Conservation (phyloP, 2,888 invertebrate species). For the Strigamia crassipes region DNA sequence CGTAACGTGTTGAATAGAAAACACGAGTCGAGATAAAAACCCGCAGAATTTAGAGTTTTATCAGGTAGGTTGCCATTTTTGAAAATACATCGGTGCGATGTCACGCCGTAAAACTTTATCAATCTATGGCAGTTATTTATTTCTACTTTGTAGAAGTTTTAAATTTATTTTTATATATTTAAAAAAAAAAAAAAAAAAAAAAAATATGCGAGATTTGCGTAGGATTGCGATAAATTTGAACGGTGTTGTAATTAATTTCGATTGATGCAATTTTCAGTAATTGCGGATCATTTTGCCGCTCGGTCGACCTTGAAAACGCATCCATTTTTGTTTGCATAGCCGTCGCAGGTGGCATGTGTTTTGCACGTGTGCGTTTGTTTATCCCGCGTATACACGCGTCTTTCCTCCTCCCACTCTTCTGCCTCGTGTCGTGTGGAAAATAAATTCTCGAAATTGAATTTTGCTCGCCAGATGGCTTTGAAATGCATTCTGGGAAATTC, state of each 20-base stretch:
- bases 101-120: background rate
- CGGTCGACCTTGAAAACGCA: conserved; percentile 28
- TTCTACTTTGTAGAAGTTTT: too few relatives aligned
- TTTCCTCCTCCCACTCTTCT: background rate
- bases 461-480: conserved; percentile 16
- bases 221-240: background rate
- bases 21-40: background rate
- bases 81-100: background rate
- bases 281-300: background rate
- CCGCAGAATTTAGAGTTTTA: conserved; percentile 17
- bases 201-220: background rate
- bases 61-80: conserved; percentile 24
- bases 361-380: conserved; percentile 38
- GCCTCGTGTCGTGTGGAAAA: conserved; percentile 8
- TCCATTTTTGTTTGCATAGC: background rate
- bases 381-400: conserved; percentile 1
- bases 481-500: background rate
- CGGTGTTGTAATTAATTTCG: background rate
- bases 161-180: background rate
- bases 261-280: background rate
- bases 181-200: background rate
- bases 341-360: conserved; percentile 27
- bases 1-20: background rate
- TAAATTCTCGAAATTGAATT: background rate
- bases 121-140: background rate